Evolutionary conservation across 2,113 vertebrate species (phyloP).

Genomic region (Oxygymnocypris stewartii): DNA sequence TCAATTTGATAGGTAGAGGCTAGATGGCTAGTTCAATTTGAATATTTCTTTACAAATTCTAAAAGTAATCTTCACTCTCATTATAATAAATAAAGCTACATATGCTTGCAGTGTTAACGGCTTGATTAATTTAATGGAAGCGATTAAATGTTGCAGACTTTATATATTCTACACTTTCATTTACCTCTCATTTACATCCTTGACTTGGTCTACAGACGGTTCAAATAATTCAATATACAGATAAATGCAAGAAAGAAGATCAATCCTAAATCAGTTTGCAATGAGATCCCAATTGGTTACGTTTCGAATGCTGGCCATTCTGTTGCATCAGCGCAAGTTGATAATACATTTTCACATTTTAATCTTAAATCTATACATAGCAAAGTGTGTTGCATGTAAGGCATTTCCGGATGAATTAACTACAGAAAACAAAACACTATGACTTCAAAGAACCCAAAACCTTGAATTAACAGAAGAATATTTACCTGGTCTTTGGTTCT

Average conservation of each 20-base stretch:
- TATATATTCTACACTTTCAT: not conserved
- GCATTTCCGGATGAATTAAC: not conserved
- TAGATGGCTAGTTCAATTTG: too few relatives aligned
- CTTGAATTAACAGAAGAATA: not conserved
- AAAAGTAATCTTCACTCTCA: not conserved
- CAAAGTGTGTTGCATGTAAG: not conserved
- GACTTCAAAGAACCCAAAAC: too few relatives aligned
- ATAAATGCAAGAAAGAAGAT: not conserved
- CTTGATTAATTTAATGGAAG: not conserved
- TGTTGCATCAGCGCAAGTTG: too few relatives aligned
- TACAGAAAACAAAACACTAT: not conserved
- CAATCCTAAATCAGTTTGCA: not conserved
- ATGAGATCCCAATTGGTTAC: not conserved
- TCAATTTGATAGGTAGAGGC: too few relatives aligned
- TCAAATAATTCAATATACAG: not conserved
- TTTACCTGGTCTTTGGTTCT: conserved; percentile 71
- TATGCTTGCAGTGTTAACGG: not conserved
- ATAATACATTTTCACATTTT: not conserved
- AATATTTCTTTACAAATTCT: not conserved
- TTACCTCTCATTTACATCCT: not conserved
- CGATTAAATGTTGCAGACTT: not conserved
- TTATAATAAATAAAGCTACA: too few relatives aligned
- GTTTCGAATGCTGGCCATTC: not conserved
- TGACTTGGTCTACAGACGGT: not conserved
- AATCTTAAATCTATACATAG: not conserved